Conservation (phyloP, 1,140 invertebrate species). For the Drosophila miranda region DNA sequence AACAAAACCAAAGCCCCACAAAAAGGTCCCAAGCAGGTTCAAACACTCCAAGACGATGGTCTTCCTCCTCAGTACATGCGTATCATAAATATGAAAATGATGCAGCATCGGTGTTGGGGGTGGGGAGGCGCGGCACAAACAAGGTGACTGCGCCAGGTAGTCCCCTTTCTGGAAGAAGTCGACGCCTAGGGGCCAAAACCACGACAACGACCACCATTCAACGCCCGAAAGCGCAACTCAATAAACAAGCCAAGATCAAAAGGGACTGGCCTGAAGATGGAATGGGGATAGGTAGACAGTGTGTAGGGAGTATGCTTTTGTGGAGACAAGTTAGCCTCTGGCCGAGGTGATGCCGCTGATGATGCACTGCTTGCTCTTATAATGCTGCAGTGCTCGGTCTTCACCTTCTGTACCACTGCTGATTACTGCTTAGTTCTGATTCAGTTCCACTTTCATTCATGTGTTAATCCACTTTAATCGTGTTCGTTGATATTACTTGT, state of each 20-base stretch:
- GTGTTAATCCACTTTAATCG: no score
- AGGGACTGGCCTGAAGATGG: constrained; percentile 8
- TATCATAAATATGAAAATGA: constrained; percentile 76
- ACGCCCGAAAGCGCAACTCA: constrained; percentile 58
- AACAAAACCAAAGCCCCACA: constrained; percentile 34
- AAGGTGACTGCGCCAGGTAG: constrained; percentile 67
- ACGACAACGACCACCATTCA: constrained; percentile 30
- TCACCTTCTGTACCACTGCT: no score
- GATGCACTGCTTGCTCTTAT: not conserved
- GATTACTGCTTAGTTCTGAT: no score
- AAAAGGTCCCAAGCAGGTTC: constrained; percentile 50
- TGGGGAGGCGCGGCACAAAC: constrained; percentile 33
- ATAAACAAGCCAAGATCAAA: constrained; percentile 49
- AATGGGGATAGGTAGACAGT: not conserved
- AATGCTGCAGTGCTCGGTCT: no score
- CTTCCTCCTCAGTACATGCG: constrained; percentile 21
- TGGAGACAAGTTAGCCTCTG: constrained; percentile 52
- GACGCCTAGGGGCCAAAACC: constrained; percentile 22
- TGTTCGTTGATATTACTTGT: no score
- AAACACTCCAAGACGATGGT: constrained; percentile 27
- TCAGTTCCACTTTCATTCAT: no score
- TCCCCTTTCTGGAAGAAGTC: constrained; percentile 16
- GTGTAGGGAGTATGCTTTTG: constrained; percentile 3
- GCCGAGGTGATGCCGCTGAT: constrained; percentile 2
- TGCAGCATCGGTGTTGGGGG: constrained; percentile 28